Evolutionary conservation across 2,888 invertebrate genomes (phyloP), one percentile per base, ranked within the genome.

Genomic region (Ecdyonurus torrentis): DNA sequence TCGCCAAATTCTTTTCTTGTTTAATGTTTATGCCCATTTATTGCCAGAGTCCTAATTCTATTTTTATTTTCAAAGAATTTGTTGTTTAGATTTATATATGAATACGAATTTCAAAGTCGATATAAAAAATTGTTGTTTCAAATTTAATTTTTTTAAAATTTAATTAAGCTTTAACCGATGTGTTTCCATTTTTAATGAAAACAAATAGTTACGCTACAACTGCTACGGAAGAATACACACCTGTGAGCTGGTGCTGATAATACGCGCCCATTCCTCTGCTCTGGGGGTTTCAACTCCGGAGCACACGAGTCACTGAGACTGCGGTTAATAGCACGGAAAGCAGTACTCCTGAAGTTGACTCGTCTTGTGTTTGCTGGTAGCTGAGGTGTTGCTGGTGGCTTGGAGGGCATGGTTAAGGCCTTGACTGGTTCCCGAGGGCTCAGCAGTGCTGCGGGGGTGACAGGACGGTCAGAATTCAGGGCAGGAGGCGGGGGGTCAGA

Each of bases 191-290:
- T n/a, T n/a, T n/a, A n/a, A n/a, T n/a, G n/a, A n/a, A n/a, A n/a
- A n/a, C n/a, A n/a, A n/a, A n/a, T n/a, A n/a, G n/a, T n/a, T n/a
- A n/a, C n/a, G n/a, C n/a, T n/a, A n/a, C n/a, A n/a, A n/a, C n/a
- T n/a, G n/a, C n/a, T n/a, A n/a, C n/a, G n/a, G n/a, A n/a, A n/a
- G n/a, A n/a, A n/a, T 10, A 55, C 37, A 15, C 37, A 37, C 55
- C 55, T 55, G 55, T 55, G 55, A 5, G 55, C 55, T 5, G 55
- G 55, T 55, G 55, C 55, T 55, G 55, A 55, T n/a, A 55, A n/a
- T 10, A 55, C 22, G 5, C 55, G 10, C 10, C 19, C 55, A 7
- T 7, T 55, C 22, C 55, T 55, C 19, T n/a, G 55, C 55, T 55
- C 55, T 7, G 55, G 55, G 15, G 22, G 19, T 5, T 7, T 7